Evolutionary conservation across 2,113 vertebrate species (phyloP).

Genomic region (Nipponia nippon): DNA sequence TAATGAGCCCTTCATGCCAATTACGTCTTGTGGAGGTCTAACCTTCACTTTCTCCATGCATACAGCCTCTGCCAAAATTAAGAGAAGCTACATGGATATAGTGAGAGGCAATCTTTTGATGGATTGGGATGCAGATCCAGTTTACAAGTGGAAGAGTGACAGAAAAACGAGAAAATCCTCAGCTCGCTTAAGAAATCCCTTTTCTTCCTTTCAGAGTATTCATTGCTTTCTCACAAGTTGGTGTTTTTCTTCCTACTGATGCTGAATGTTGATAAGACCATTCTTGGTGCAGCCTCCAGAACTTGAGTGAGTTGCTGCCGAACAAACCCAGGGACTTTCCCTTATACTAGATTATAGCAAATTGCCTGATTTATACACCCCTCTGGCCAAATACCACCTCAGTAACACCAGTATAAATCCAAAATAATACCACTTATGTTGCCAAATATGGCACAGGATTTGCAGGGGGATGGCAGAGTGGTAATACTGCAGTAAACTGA

Average conservation of each 20-base stretch:
- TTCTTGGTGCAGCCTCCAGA: neutral
- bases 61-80: neutral
- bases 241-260: neutral
- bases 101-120: neutral
- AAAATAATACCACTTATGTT: neutral
- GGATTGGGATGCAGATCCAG: neutral
- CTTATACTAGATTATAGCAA: neutral
- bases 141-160: neutral
- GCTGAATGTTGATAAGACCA: neutral
- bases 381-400: neutral
- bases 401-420: neutral
- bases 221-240: neutral
- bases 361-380: neutral
- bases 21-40: neutral
- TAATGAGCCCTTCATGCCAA: neutral
- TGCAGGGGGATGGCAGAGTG: neutral
- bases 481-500: neutral
- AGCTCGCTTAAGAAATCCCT: neutral
- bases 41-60: rapidly evolving
- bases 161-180: neutral
- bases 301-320: neutral
- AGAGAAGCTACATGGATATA: neutral
- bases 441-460: neutral
- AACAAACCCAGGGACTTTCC: neutral
- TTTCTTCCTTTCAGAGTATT: neutral